A percentile compares a stretch with the other conserved stretches of the same genome.
These are phyloP conservation scores for Nerophis ophidion DNA, from an alignment of 2,113 vertebrate species.

Conservation along the genomic window DNA sequence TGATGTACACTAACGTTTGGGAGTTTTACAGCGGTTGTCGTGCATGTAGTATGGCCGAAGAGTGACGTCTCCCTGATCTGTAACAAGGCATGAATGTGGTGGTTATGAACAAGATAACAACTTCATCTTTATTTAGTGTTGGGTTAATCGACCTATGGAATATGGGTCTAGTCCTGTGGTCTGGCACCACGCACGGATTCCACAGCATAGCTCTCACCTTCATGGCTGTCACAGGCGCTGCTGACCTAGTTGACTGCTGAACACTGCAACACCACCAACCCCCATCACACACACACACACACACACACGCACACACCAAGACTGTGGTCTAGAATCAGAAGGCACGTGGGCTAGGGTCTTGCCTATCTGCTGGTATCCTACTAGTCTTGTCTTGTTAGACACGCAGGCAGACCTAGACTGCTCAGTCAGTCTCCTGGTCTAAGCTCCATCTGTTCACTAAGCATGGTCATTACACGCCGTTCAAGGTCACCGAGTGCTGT, in stretches of 20 bases:
- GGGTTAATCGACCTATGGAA: too few relatives aligned
- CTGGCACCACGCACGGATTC: slow-evolving; percentile 30
- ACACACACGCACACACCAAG: slow-evolving; percentile 4
- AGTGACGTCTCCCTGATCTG: too few relatives aligned
- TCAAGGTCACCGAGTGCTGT: slow-evolving; percentile 65
- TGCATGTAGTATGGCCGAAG: too few relatives aligned
- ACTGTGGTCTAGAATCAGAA: slow-evolving; percentile 35
- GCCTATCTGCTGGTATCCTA: slow-evolving; percentile 21
- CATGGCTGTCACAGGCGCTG: slow-evolving; percentile 54
- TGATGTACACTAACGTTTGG: too few relatives aligned
- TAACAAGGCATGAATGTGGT: too few relatives aligned
- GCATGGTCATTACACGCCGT: slow-evolving; percentile 67
- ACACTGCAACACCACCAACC: slow-evolving; percentile 34
- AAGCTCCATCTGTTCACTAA: slow-evolving; percentile 70
- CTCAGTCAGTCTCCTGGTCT: slow-evolving; percentile 65
- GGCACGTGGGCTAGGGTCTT: slow-evolving; percentile 45
- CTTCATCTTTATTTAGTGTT: too few relatives aligned
- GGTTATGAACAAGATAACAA: too few relatives aligned
- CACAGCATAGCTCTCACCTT: slow-evolving; percentile 17
- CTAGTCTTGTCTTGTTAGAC: slow-evolving; percentile 46
- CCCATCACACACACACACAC: slow-evolving; percentile 11
- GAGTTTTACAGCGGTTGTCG: too few relatives aligned
- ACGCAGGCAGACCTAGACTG: slow-evolving; percentile 34
- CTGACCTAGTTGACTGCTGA: slow-evolving; percentile 68
- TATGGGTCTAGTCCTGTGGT: neutral